Evolutionary conservation across 2,113 vertebrate genomes (phyloP), one percentile per base, ranked within the genome.

Genomic region (Epinephelus cyanopodus): DNA sequence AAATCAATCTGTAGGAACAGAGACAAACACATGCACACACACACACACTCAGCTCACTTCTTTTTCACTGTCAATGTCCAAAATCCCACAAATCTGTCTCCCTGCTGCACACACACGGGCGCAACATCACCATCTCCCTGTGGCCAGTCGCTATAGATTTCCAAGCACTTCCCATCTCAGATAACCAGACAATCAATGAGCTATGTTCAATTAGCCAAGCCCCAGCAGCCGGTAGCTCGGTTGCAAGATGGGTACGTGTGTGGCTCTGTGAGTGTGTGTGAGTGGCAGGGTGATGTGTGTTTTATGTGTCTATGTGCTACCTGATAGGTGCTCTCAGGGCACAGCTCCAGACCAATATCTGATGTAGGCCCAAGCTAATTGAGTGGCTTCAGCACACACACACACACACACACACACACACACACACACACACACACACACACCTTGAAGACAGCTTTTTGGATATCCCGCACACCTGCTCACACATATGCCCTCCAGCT

Each of bases 131-230:
- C 66, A 62, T 66, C 57, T 83, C 85, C 71, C 81, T 64, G 70
- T 63, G 81, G 81, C 78, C 77, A 74, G 62, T 58, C 53, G 78
- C 48, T 83, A 88, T 92, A 52, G 89, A 91, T 92, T 90, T 83
- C 72, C 56, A 79, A 87, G 86, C 87, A 73, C 82, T 90, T 82
- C 74, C 76, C 70, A 87, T 93, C 90, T 93, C 87, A 92, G 78
- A 91, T 93, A 85, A 91, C 93, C 86, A 74, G 79, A 70, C 80
- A 93, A 93, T 93, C 93, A 91, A 94, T 94, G 82, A 66, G 27
- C 73, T 90, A 23, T 77, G 82, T 89, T 92, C 92, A 93, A 92
- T 93, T 90, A 89, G 90, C 79, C 54, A 27, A 82, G 83, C 68
- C 83, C 45, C 48, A 56, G 80, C 64, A 72, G 71, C 67, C 76